Percentiles rank a stretch among this genome's conserved stretches.
Evolutionary conservation across 1,140 invertebrate genomes (phyloP).

Genomic region (Mamestra configurata): DNA sequence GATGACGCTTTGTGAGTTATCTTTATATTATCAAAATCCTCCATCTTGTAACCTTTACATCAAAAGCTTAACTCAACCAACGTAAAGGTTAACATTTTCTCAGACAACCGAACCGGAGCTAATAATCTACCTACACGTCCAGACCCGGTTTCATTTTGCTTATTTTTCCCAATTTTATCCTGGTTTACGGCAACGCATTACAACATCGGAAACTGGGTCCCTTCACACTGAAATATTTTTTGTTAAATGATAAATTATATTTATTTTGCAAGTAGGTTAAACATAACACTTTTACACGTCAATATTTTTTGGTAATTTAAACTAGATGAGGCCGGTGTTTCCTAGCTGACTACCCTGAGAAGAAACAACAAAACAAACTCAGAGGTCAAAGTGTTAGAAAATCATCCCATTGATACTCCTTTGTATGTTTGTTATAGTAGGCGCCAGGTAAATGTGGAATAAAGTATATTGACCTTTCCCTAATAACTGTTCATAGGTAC

Average conservation of each 20-base stretch:
- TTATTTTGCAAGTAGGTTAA: not conserved
- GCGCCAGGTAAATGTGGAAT: too few species aligned
- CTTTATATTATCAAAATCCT: not conserved
- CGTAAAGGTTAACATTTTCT: slow-evolving; percentile 19
- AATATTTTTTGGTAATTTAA: too few species aligned
- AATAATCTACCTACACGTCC: slow-evolving; percentile 12
- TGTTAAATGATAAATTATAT: slow-evolving; percentile 19
- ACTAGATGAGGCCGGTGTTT: too few species aligned
- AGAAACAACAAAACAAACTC: too few species aligned
- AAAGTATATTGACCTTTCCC: too few species aligned
- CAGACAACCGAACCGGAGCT: slow-evolving; percentile 9
- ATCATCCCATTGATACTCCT: too few species aligned
- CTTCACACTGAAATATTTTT: slow-evolving; percentile 32
- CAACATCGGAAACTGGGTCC: slow-evolving; percentile 13
- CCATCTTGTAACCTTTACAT: slow-evolving; percentile 19
- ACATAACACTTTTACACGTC: too few species aligned
- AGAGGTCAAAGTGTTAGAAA: too few species aligned
- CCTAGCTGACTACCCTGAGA: too few species aligned
- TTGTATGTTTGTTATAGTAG: too few species aligned
- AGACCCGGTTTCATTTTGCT: slow-evolving; percentile 15
- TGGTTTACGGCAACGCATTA: slow-evolving; percentile 33
- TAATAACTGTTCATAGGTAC: too few species aligned
- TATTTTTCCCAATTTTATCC: slow-evolving; percentile 40
- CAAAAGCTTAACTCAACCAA: not conserved
- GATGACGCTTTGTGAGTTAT: not conserved